Evolutionary conservation across 1,140 invertebrate genomes (phyloP).

Genomic region (Babylonia areolata): DNA sequence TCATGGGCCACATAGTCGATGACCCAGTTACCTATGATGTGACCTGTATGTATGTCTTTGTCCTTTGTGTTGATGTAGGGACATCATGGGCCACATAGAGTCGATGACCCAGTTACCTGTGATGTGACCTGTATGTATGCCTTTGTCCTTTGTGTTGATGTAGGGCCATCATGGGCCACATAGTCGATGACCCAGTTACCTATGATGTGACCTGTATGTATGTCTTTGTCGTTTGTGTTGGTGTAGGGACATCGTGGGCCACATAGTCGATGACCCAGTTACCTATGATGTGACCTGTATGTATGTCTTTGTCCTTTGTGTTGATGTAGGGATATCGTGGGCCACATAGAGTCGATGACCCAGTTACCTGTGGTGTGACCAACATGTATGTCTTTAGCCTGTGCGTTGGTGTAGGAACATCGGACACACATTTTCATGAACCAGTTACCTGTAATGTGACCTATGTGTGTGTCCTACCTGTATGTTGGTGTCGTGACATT

Average conservation of each 20-base stretch:
- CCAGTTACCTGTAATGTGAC: background rate
- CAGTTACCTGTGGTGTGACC: background rate
- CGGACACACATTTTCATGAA: too few species aligned
- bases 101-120: too few species aligned
- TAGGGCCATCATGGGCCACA: too few species aligned
- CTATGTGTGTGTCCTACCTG: constrained; percentile 12
- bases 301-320: constrained; percentile 20
- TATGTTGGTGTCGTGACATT: too few species aligned
- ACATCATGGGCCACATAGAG: too few species aligned
- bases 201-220: too few species aligned
- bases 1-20: constrained; percentile 83
- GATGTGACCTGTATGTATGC: too few species aligned
- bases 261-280: background rate
- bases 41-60: background rate
- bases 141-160: too few species aligned
- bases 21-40: background rate
- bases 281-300: background rate
- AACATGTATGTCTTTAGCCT: background rate
- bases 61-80: constrained; percentile 67
- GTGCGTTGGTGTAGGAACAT: constrained; percentile 43
- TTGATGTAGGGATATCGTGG: constrained; percentile 86
- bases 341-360: constrained; percentile 61
- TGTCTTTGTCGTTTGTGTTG: constrained; percentile 36
- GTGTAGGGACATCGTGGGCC: constrained; percentile 87
- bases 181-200: too few species aligned